Base-by-base conservation (phyloP, 1,140 invertebrate genomes). In the Micrasema minimum region DNA sequence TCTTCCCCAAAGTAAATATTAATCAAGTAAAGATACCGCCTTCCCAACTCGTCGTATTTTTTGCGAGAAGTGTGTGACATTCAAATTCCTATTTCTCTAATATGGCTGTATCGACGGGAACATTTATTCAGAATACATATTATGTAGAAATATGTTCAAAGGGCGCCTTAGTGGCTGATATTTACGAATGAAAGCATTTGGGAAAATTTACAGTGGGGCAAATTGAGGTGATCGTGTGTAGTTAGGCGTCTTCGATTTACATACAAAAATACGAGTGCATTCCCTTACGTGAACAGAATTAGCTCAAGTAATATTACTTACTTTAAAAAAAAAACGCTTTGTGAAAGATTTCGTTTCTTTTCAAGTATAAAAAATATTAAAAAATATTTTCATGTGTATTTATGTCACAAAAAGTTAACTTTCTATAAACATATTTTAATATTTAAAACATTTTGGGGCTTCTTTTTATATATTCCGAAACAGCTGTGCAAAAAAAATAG, bases 1-100 rank as follows among this genome's bases (percentile, higher is more conserved):
- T 71, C 53, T 57, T 53, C 53, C 71, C 66, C 46, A 65, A 65
- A 66, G 71, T 69, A 72, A 72, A 72, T 72, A 72, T 72, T 72
- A 72, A 68, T 59, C 66, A 57, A 62, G 41, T 65, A 57, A 68
- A 72, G 71, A 66, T 66, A 72, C 64, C 48, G 53, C 48, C 2
- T 11, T 16, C 18, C 18, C 57, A 22, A 41, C 11, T 35, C 31
- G 48, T 66, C 16, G 43, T 10, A 10, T 66, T 51, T 65, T 66
- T 45, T n/a, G 46, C 18, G 35, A 66, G 20, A 37, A 66, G 64
- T 51, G 64, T 66, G 26, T 53, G 48, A 66, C 64, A 66, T 66
- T 66, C 31, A 38, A 50, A 51, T 53, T 37, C 43, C 45, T 20
- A 16, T 51, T 18, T 45, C 26, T 26, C 22, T 7, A n/a, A 11